phyloP scores from a whole-genome alignment of 2,797 vertebrate species.

The Eidolon dupreanum region DNA sequence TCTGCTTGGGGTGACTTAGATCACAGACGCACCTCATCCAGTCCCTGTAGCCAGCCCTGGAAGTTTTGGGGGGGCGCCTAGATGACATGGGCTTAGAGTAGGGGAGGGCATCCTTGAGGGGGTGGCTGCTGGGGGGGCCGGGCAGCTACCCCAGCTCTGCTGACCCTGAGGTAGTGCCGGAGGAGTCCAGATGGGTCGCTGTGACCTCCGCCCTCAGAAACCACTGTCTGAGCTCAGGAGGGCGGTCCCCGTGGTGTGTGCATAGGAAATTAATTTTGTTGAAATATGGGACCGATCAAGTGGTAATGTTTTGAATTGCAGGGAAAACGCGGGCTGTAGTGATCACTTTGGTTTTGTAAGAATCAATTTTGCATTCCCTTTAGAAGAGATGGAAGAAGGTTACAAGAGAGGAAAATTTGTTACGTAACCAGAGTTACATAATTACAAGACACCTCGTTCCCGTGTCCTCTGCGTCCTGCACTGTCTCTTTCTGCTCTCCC shows the following conservation, averaged over 20 bases:
- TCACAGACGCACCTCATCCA: fast-evolving
- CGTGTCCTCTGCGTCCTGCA: fast-evolving
- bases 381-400: background rate
- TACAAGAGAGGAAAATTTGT: background rate
- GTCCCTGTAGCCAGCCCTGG: background rate
- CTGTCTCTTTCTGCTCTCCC: background rate
- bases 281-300: background rate
- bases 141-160: fast-evolving
- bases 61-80: background rate
- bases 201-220: fast-evolving
- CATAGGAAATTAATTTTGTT: background rate
- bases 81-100: fast-evolving
- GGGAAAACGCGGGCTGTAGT: background rate
- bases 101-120: background rate
- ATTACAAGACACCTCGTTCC: fast-evolving
- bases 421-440: background rate
- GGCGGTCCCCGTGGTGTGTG: fast-evolving
- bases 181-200: fast-evolving
- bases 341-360: background rate
- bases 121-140: fast-evolving
- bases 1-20: too few relatives aligned
- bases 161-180: background rate
- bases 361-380: background rate
- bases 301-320: background rate
- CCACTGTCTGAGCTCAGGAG: fast-evolving